phyloP scores from a whole-genome alignment of 1,140 invertebrate species.

The Zeugodacus cucurbitae region DNA sequence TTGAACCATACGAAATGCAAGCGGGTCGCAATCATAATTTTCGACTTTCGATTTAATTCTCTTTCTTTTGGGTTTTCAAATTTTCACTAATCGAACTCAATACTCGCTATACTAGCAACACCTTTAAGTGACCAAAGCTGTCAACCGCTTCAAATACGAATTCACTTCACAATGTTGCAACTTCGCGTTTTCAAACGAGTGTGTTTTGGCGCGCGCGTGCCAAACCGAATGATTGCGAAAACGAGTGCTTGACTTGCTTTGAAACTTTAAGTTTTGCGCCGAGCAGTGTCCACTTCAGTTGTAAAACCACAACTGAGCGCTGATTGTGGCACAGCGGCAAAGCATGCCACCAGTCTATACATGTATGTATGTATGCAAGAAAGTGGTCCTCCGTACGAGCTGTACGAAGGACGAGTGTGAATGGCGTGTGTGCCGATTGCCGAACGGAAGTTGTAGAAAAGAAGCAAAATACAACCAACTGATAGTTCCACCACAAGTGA shows the following conservation, averaged over 20 bases:
- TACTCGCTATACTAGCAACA: not conserved
- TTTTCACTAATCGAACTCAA: not conserved
- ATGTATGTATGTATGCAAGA: not conserved
- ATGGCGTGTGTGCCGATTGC: not conserved
- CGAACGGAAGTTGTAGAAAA: slow-evolving; percentile 34
- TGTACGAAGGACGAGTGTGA: not conserved
- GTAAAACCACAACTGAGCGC: slow-evolving; percentile 15
- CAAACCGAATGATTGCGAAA: not conserved
- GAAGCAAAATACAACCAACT: not conserved
- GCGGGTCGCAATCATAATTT: not conserved
- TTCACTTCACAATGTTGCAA: not conserved
- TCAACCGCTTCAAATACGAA: not conserved
- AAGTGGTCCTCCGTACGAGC: not conserved
- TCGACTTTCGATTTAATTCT: not conserved
- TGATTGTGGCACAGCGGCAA: not conserved
- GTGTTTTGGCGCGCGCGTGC: not conserved
- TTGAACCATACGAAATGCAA: not conserved
- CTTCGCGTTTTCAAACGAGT: not conserved
- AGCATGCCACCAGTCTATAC: too few relatives aligned
- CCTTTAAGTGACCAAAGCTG: not conserved
- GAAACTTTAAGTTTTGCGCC: not conserved
- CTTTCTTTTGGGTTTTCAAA: not conserved
- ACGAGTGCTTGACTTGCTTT: not conserved
- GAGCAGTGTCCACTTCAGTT: not conserved
- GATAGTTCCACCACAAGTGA: slow-evolving; percentile 12